Base-by-base conservation (phyloP, 2,113 vertebrate species). In the Ceyx melanurus region DNA sequence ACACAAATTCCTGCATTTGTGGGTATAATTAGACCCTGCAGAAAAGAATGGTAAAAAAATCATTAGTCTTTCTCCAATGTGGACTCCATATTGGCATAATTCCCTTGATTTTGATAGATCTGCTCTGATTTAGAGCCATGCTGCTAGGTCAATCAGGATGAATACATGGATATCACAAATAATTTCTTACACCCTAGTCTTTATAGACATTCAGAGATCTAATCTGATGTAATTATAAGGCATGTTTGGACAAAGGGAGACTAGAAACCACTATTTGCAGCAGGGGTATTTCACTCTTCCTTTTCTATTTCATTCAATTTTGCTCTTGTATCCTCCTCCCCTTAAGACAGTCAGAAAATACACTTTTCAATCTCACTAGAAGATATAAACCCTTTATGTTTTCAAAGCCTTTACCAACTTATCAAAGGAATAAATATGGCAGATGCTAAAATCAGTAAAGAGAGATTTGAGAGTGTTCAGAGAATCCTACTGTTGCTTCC, bases 401-500 rank as follows among this genome's bases (percentile, higher is more conserved):
- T 95, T 67, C 68, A 91, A 94, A 83, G 19, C 25, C 29, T 86
- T 78, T 77, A 6, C 26, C 35, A 13, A 46, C 42, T 75, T 33
- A 9, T 72, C 50, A 81, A 83, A 94, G 25, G 31, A 82, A 75
- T 65, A 81, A 73, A 91, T 46, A 72, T 1, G 13, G 40, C 15
- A 60, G 78, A 88, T 65, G 51, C 10, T 54, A 35, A 82, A 87
- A 87, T 48, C 45, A 70, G 43, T 68, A 68, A 56, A 19, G n/a
- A 70, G 40, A 4, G 2, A 43, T 51, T 71, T 4, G 18, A 26
- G 54, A 78, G 31, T 10, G 37, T 45, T 76, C 51, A 71, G 58
- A 37, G 57, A 40, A 86, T 58, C 97, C 93, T 96, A 97, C 98
- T 64, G 92, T 94, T 43, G 92, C 90, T 80, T 98, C 88, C 29